Conservation (phyloP, 2,797 vertebrate species). For the Lepus townsendii region DNA sequence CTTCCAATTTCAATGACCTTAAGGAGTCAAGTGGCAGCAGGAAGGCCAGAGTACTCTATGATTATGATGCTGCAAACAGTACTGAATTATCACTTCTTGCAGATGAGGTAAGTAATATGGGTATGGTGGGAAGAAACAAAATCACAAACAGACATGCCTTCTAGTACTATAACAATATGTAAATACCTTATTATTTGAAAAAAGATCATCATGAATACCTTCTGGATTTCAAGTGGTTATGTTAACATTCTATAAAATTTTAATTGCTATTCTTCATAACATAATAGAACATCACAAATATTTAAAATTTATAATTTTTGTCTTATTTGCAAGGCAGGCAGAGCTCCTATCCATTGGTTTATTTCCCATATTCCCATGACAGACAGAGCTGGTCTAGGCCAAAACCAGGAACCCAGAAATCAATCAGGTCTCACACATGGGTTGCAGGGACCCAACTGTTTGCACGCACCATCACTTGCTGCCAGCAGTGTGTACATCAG, state of each 20-base stretch:
- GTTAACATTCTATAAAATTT: conserved; percentile 27
- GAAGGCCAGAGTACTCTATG: conserved; percentile 98
- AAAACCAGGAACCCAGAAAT: too few relatives aligned
- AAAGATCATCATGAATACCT: conserved; percentile 35
- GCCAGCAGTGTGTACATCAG: too few relatives aligned
- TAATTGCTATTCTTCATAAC: conserved; percentile 46
- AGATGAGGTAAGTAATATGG: conserved; percentile 93
- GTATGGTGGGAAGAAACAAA: not conserved
- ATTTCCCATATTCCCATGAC: too few relatives aligned
- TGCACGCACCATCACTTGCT: too few relatives aligned
- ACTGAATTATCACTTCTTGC: conserved; percentile 98
- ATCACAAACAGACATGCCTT: not conserved
- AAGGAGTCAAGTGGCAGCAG: conserved; percentile 94
- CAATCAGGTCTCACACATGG: too few relatives aligned
- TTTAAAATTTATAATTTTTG: conserved; percentile 33
- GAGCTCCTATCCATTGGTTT: too few relatives aligned
- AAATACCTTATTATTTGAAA: conserved; percentile 36
- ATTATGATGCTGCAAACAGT: conserved; percentile 99
- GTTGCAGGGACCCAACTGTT: too few relatives aligned
- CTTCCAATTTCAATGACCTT: conserved; percentile 92
- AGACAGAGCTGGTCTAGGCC: too few relatives aligned
- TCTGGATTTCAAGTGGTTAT: conserved; percentile 53
- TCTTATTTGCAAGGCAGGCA: too few relatives aligned
- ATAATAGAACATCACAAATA: conserved; percentile 56
- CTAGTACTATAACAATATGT: not conserved